phyloP scores from a whole-genome alignment of 2,113 vertebrate species.

The Chloropsis hardwickii region DNA sequence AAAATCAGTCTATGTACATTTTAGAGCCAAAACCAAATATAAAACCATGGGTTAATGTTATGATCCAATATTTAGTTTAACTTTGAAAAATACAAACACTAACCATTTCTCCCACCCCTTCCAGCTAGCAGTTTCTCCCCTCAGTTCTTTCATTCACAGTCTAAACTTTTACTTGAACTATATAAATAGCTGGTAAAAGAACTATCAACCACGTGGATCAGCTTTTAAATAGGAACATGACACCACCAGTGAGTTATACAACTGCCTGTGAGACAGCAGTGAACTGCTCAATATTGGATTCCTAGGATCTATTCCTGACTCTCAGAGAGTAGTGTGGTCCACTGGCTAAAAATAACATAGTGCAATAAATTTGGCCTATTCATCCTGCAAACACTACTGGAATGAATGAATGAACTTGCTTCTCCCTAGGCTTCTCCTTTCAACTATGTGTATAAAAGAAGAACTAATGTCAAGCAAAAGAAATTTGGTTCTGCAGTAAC shows the following conservation, averaged over 20 bases:
- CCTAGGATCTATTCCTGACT: conserved; percentile 51
- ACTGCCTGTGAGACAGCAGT: not conserved
- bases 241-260: conserved; percentile 30
- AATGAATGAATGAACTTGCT: not conserved
- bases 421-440: not conserved
- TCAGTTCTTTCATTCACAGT: not conserved
- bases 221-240: conserved; percentile 54
- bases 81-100: not conserved
- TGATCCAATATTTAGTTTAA: not conserved
- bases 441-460: not conserved
- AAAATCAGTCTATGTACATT: not conserved
- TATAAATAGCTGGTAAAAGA: conserved; percentile 39
- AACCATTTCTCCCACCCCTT: not conserved
- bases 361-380: not conserved
- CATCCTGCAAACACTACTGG: not conserved
- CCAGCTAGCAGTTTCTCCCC: not conserved
- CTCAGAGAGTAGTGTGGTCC: not conserved
- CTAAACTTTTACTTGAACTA: conserved; percentile 34
- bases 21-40: not conserved
- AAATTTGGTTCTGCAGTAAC: not conserved
- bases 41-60: not conserved
- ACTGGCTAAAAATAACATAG: not conserved
- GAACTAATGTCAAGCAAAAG: not conserved
- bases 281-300: not conserved
- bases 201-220: not conserved